phyloP scores from a whole-genome alignment of 2,113 vertebrate species.

The Phycodurus eques region DNA sequence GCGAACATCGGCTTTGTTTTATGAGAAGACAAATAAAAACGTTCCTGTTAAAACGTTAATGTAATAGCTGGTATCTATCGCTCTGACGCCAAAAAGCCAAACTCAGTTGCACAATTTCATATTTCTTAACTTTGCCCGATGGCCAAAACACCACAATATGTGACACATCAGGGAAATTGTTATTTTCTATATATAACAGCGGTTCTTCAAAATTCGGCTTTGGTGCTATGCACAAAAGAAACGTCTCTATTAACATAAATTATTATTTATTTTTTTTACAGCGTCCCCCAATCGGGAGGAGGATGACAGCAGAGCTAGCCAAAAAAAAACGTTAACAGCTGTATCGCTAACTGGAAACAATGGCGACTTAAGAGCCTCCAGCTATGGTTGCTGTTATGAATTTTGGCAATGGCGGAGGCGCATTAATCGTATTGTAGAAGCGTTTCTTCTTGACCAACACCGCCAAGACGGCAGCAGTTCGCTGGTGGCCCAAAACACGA shows the following conservation, averaged over 20 bases:
- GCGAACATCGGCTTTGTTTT: neutral
- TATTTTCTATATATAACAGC: neutral
- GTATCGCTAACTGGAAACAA: neutral
- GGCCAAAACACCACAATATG: accelerated
- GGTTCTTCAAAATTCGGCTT: neutral
- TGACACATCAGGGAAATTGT: accelerated
- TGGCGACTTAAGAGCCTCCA: neutral
- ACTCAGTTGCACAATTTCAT: neutral
- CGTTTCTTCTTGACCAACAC: neutral
- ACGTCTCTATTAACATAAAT: neutral
- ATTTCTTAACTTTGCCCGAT: slow-evolving; percentile 4
- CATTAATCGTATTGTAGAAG: neutral
- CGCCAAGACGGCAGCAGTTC: slow-evolving; percentile 1
- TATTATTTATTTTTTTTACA: no score
- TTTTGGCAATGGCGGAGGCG: neutral
- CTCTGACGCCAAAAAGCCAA: neutral
- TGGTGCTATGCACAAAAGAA: neutral
- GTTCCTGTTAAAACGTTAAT: neutral
- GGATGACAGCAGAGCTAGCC: slow-evolving; percentile 1
- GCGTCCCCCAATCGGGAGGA: neutral
- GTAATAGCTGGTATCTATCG: neutral
- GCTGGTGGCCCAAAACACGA: slow-evolving; percentile 37
- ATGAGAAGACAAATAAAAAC: neutral
- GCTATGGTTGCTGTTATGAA: neutral
- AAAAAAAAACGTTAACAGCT: neutral